Base-by-base conservation (phyloP, 2,797 vertebrate genomes). In the Pelobates cultripes region DNA sequence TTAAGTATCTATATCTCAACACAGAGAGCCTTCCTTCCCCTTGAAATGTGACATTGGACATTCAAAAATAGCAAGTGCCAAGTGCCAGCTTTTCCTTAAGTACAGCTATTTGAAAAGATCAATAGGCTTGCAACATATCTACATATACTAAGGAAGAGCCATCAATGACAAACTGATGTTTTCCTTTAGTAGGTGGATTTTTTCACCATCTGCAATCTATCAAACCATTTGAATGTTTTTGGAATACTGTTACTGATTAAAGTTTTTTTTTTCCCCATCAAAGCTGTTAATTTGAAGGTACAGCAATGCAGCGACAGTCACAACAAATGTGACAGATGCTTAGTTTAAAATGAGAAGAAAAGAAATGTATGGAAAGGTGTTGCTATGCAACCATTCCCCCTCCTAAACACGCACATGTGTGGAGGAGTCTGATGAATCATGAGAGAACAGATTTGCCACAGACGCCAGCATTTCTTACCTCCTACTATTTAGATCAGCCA, bases 321-420 rank as follows among this genome's bases (percentile, higher is more conserved):
- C 68, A 77, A 66, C 85, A 88, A 77, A 82, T 67, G 60, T 57
- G 74, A 71, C 80, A 77, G 57, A 66, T 51, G 80, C 80, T 64
- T 81, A 9, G 79, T 43, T 70, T 75, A 71, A 77, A 74, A 77
- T 77, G 28, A 45, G 69, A 72, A 70, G 42, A 64, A 75, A 72
- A 10, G 79, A 63, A 82, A 72, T 7, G 75, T 75, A 86, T 85
- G 77, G 82, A 75, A 51, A 86, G 86, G 61, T 8, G 86, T 89
- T 90, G 88, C 88, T 88, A 88, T 85, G 88, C 83, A 85, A 88
- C 86, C 0, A 9, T 0, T 45, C 83, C 86, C 75, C 86, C 86
- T 85, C 75, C 73, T 85, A 85, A 86, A 81, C 78, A 84, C 83
- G 86, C 67, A 81, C 84, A 69, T 55, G 73, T 43, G 66, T 88